A percentile compares a stretch with the other conserved stretches of the same genome.
Conservation (phyloP, 2,888 invertebrate species). For the Reticulitermes lucifugus region DNA sequence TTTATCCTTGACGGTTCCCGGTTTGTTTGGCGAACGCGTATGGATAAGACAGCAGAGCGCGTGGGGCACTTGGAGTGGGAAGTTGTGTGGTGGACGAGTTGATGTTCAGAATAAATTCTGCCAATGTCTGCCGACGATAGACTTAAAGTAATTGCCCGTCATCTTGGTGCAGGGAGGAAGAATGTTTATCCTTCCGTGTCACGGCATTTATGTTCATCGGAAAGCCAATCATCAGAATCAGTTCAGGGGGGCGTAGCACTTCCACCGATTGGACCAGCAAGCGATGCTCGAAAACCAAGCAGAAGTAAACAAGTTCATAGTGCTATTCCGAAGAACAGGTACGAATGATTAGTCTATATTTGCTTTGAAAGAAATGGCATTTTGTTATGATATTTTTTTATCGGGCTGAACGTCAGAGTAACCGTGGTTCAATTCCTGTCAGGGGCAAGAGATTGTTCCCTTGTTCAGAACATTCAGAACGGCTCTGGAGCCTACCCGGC, state of each 20-base stretch:
- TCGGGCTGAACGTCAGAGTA: too few species aligned
- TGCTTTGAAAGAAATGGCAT: background rate
- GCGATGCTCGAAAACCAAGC: background rate
- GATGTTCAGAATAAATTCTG: background rate
- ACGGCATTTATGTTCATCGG: conserved; percentile 1
- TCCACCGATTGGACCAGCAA: background rate
- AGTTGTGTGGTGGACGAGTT: background rate
- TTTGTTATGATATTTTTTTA: background rate
- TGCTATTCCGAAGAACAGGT: conserved; percentile 58
- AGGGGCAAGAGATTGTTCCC: too few species aligned
- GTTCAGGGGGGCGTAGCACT: conserved; percentile 26
- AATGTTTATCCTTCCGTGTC: background rate
- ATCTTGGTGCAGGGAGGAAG: conserved; percentile 9
- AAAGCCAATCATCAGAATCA: background rate
- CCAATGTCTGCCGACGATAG: conserved; percentile 45
- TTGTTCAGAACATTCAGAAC: too few species aligned
- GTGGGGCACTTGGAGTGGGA: too few species aligned
- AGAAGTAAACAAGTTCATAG: conserved; percentile 54
- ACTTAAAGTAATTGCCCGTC: conserved; percentile 41
- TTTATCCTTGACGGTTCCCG: too few species aligned
- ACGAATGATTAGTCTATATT: conserved; percentile 30
- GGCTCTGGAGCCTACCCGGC: too few species aligned
- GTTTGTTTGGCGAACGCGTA: too few species aligned
- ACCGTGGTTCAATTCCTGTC: too few species aligned
- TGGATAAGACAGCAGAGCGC: too few species aligned